These are phyloP conservation scores for Desmodus rotundus DNA, from an alignment of 2,113 vertebrate genomes.

Conservation along the genomic window DNA sequence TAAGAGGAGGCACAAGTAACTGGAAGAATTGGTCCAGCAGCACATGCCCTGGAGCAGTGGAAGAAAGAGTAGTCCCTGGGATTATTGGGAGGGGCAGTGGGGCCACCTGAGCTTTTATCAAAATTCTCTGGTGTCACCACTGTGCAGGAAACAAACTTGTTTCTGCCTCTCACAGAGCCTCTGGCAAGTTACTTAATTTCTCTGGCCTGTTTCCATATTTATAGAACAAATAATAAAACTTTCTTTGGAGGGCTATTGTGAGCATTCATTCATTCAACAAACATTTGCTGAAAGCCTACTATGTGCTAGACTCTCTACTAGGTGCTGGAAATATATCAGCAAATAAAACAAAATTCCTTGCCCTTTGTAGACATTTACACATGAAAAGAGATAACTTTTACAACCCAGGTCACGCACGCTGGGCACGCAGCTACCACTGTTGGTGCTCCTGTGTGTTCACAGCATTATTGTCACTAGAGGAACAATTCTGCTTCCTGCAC, in stretches of 20 bases:
- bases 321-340: not conserved
- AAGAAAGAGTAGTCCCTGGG: fast-evolving
- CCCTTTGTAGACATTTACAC: not conserved
- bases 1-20: not conserved
- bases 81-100: not conserved
- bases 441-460: fast-evolving
- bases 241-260: not conserved
- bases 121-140: not conserved
- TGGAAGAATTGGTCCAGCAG: not conserved
- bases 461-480: not conserved
- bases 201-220: not conserved
- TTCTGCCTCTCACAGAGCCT: not conserved
- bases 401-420: fast-evolving
- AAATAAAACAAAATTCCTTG: not conserved
- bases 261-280: not conserved
- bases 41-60: not conserved
- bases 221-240: not conserved
- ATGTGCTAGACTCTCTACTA: not conserved
- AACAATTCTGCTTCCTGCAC: not conserved
- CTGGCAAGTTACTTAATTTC: not conserved
- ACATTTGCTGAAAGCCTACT: not conserved
- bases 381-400: not conserved
- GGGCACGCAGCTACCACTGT: fast-evolving
- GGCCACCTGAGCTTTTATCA: not conserved
- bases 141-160: not conserved